A percentile compares a stretch with the other conserved stretches of the same genome.
phyloP scores from a whole-genome alignment of 2,113 vertebrate genomes.

The Andinoacara biseriatus region DNA sequence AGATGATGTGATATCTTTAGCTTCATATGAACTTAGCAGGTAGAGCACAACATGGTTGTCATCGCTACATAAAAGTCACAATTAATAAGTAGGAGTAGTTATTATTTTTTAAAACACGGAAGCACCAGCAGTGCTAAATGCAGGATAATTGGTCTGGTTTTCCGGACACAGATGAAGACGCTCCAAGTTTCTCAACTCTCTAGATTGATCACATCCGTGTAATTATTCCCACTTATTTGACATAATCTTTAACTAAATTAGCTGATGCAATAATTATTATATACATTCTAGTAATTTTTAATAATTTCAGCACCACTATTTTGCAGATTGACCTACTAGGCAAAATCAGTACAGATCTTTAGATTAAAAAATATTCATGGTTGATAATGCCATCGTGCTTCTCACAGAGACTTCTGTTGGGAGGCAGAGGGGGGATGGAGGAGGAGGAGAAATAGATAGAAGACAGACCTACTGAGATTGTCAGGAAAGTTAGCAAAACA shows the following conservation, averaged over 20 bases:
- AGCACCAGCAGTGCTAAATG: not conserved
- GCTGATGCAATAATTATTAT: not conserved
- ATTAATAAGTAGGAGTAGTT: not conserved
- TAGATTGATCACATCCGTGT: not conserved
- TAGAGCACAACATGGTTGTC: not conserved
- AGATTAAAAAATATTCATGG: not conserved
- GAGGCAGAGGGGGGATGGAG: not conserved
- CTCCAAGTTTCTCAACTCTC: too few species aligned
- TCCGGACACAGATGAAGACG: not conserved
- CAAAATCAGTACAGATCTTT: not conserved
- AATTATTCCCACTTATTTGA: not conserved
- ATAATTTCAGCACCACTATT: not conserved
- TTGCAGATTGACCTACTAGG: not conserved
- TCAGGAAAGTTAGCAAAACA: not conserved
- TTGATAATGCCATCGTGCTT: not conserved
- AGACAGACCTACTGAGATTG: slow-evolving; percentile 11
- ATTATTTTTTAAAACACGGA: not conserved
- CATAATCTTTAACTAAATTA: not conserved
- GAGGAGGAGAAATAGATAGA: not conserved
- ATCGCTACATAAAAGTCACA: not conserved
- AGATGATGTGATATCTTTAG: not conserved
- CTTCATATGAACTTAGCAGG: not conserved
- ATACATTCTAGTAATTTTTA: not conserved
- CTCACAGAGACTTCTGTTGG: not conserved
- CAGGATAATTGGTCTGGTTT: not conserved